Evolutionary conservation across 2,888 invertebrate genomes (phyloP), one percentile per base, ranked within the genome.

Genomic region (Adela reaumurella): DNA sequence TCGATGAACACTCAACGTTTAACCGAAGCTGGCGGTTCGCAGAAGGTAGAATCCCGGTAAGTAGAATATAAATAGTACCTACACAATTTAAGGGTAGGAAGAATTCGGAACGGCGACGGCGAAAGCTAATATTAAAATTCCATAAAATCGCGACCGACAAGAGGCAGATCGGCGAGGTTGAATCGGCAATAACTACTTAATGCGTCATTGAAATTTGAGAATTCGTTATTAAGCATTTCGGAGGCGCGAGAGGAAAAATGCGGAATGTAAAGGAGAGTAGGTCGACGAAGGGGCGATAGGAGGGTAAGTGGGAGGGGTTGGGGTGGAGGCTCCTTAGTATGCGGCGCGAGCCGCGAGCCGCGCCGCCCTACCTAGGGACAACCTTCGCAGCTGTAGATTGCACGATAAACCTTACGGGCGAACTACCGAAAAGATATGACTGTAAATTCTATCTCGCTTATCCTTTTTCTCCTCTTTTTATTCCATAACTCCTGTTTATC

Each of bases 191-290:
- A 35, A 35, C 35, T 35, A 35, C 35, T 59, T 55, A 61, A 61
- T 58, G 58, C 56, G 57, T 59, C 59, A 58, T 58, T 60, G 59
- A 57, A 58, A 59, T 59, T 57, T 57, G 51, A 55, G 48, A 50
- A 54, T 57, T 59, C 50, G 55, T 57, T 52, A 57, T 43, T 18
- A 18, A 18, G 43, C 19, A 43, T 18, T 18, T 43, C 18, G 17
- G 17, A 10, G 17, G 17, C 52, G 49, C 53, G 46, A 35, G 35
- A 35, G 35, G 35, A 35, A 35, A 35, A 35, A 35, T 35, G 35
- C 11, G 14, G 14, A 35, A 35, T 35, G 35, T 35, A 35, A 35
- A 14, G 35, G 11, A 35, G 35, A 35, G 35, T 8, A 35, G 35
- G 35, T 14, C 11, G 35, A 10, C 6, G 42, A 44, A 49, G 44